Percentiles rank a stretch among this genome's conserved stretches.
phyloP scores from a whole-genome alignment of 2,113 vertebrate species.

The Apus apus region DNA sequence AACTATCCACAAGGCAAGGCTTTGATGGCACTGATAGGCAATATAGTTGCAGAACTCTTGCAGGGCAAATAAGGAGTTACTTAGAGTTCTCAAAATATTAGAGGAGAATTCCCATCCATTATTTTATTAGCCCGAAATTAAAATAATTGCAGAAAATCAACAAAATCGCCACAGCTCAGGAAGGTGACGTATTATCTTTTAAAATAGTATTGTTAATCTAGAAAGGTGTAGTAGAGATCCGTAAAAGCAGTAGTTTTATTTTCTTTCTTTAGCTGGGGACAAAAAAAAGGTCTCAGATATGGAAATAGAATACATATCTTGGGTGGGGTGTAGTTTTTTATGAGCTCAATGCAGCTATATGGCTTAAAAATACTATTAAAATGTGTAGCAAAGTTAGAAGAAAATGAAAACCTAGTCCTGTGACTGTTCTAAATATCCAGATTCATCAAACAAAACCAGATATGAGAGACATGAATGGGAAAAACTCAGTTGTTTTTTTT shows the following conservation, averaged over 20 bases:
- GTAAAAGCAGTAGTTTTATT: background rate
- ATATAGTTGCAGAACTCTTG: background rate
- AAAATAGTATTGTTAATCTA: background rate
- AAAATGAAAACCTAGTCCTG: background rate
- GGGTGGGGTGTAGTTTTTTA: background rate
- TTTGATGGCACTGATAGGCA: conserved; percentile 22
- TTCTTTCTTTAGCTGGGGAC: background rate
- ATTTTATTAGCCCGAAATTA: background rate
- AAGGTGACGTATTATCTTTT: background rate
- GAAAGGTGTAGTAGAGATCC: background rate
- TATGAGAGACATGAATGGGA: background rate
- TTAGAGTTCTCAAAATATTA: background rate
- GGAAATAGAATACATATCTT: background rate
- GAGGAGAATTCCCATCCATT: background rate
- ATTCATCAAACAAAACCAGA: background rate
- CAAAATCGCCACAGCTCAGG: background rate
- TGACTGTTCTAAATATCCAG: background rate
- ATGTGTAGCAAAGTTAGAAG: background rate
- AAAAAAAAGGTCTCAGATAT: background rate
- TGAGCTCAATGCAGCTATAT: background rate
- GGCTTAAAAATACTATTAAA: background rate
- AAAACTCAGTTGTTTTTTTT: background rate
- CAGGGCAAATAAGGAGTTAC: background rate
- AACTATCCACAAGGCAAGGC: background rate
- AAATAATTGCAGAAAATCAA: background rate